A percentile compares a stretch with the other conserved stretches of the same genome.
These are phyloP conservation scores for Balearica regulorum DNA, from an alignment of 2,797 vertebrate genomes.

Conservation along the genomic window DNA sequence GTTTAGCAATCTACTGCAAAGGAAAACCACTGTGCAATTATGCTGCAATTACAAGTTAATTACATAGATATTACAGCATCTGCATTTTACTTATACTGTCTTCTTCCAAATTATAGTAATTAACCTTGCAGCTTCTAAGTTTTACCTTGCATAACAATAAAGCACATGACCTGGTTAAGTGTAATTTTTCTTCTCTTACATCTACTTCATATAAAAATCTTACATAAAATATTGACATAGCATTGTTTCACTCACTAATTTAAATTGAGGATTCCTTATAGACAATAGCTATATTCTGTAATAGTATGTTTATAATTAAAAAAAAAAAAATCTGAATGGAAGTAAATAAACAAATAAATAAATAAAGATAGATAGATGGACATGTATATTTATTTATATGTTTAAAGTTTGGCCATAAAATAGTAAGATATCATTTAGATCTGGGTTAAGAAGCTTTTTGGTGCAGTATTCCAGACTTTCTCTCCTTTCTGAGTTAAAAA, in stretches of 20 bases:
- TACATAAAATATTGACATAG: not conserved
- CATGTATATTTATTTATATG: not conserved
- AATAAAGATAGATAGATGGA: too few species aligned
- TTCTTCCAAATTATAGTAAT: slow-evolving; percentile 39
- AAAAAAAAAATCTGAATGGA: not conserved
- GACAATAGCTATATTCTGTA: not conserved
- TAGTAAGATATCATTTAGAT: not conserved
- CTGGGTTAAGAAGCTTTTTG: not conserved
- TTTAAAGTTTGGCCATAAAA: not conserved
- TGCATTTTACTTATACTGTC: slow-evolving; percentile 9
- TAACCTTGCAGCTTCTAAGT: not conserved
- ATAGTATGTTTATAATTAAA: not conserved
- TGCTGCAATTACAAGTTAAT: slow-evolving; percentile 27
- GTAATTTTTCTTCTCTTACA: not conserved
- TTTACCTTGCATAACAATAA: not conserved
- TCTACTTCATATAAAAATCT: not conserved
- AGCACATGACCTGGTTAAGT: not conserved
- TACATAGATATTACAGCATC: slow-evolving; percentile 22
- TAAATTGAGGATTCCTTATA: not conserved
- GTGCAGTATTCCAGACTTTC: not conserved
- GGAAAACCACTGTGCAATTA: slow-evolving; percentile 32
- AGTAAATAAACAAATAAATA: not conserved
- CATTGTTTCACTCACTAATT: not conserved
- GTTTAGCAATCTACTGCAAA: not conserved
- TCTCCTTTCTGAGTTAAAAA: not conserved